These are phyloP conservation scores for Eupithecia subumbrata DNA, from an alignment of 2,888 invertebrate genomes.

Conservation along the genomic window DNA sequence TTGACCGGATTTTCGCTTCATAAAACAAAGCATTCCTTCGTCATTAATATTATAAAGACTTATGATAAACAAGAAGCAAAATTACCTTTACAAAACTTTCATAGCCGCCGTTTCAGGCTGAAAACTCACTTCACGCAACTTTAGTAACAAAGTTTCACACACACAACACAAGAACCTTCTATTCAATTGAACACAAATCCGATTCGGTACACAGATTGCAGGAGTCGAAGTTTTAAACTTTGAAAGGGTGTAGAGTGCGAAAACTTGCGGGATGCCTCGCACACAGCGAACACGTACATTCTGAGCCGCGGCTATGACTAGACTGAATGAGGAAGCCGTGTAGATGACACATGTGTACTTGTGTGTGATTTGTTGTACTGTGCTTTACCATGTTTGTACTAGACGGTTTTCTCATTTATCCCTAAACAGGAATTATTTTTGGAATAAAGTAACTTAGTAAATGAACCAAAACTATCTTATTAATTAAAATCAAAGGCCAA, in stretches of 20 bases:
- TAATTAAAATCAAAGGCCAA: not conserved
- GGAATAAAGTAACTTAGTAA: not conserved
- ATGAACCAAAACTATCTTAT: not conserved
- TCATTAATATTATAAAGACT: not conserved
- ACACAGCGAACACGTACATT: conserved; percentile 23
- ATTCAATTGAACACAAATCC: conserved; percentile 14
- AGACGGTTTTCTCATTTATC: not conserved
- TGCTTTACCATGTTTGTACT: not conserved
- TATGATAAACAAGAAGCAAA: not conserved
- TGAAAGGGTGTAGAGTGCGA: conserved; percentile 10
- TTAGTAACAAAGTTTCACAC: not conserved
- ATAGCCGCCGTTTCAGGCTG: conserved; percentile 16
- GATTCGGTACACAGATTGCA: conserved; percentile 2
- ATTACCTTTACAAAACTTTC: conserved; percentile 31
- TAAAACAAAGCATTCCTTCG: too few relatives aligned
- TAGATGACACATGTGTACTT: not conserved
- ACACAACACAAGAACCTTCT: conserved; percentile 1
- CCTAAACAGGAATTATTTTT: not conserved
- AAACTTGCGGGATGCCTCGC: conserved; percentile 25
- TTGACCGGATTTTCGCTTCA: too few relatives aligned
- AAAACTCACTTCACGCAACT: conserved; percentile 14
- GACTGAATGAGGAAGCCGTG: conserved; percentile 16
- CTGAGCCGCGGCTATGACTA: conserved; percentile 23
- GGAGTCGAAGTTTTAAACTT: conserved; percentile 8
- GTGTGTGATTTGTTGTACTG: not conserved